Evolutionary conservation across 2,113 vertebrate species (phyloP), one percentile per base, ranked within the genome.

Genomic region (Cyphomyrus discorhynchus): DNA sequence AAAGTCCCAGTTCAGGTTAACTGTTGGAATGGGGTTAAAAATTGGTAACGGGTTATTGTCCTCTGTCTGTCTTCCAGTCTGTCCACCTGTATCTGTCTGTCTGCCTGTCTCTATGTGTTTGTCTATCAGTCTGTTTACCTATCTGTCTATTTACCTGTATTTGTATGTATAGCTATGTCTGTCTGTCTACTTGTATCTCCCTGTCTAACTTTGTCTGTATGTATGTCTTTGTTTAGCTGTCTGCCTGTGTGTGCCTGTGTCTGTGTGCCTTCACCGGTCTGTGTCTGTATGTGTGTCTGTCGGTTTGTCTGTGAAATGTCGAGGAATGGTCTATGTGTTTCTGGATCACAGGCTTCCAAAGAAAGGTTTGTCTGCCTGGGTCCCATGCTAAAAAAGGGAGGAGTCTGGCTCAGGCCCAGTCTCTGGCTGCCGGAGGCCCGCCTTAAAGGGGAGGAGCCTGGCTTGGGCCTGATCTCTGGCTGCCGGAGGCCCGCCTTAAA

Each of bases 231-330:
- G 56, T 58, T 58, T 58, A 58, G 56, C n/a, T 66, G 58, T n/a
- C 58, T 83, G 10, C 52, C 35, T 42, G 42, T 49, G 94, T 94
- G 92, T 27, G 35, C 86, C 50, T 93, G 91, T 90, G 91, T 84
- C 27, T 87, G 19, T 92, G 89, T 88, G 91, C 90, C 90, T 91
- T 87, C 49, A 5, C 21, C 3, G 5, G 13, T 53, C 83, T 77
- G 94, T 94, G 93, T 93, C 91, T 90, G 90, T 84, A 89, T 91
- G 88, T 90, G 86, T 90, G 91, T 84, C 90, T 91, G 87, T 90
- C 87, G 84, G 88, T 5, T 24, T 53, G n/a, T 56, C 24, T 35
- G 27, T 86, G 85, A 35, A 74, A 17, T 74, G 70, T 24, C 2
- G 13, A 35, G n/a, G 70, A 74, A 74, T 74, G 70, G 70, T 15